Evolutionary conservation across 2,797 vertebrate species (phyloP), one percentile per base, ranked within the genome.

Genomic region (Muscicapa striata): DNA sequence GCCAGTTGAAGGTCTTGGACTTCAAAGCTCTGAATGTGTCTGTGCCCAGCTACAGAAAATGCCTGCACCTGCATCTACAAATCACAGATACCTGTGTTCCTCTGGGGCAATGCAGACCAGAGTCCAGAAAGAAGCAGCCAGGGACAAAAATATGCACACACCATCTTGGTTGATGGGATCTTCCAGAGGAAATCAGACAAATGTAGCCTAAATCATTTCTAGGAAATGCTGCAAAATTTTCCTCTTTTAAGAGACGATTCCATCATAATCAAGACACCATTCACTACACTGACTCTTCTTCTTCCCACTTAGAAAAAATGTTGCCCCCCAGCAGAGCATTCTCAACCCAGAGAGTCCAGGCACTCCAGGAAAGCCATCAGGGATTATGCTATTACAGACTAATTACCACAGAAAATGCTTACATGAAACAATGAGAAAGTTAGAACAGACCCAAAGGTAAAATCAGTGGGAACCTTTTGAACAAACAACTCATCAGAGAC

Each of bases 371-470:
- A 73, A 66, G 76, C 76, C 87, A 91, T 76, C 48, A 70, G 87
- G 85, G 94, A 95, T 91, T 84, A 20, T 59, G 58, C 76, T 89
- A 66, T 94, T 93, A 92, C 58, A 72, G 73, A n/a, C 87, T 95
- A 92, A 95, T 96, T 95, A 87, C 87, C 74, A 72, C 69, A 78
- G 82, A 93, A 94, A 94, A 91, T 15, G 84, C 87, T 91, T 81
- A 78, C 66, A 38, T 48, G 69, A 85, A 89, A 89, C 87, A 95
- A 90, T 77, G 78, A 46, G 68, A 87, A 78, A 75, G 32, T 52
- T 77, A 91, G 36, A 87, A 83, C 64, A 93, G 85, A 84, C 82
- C 75, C 89, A 95, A 89, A 95, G 84, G 94, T 96, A 94, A 94
- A 92, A 90, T 92, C 89, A 80, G 58, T n/a, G 58, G 83, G 76